A percentile compares a stretch with the other conserved stretches of the same genome.
These are phyloP conservation scores for Characodon lateralis DNA, from an alignment of 2,797 vertebrate genomes.

Conservation along the genomic window DNA sequence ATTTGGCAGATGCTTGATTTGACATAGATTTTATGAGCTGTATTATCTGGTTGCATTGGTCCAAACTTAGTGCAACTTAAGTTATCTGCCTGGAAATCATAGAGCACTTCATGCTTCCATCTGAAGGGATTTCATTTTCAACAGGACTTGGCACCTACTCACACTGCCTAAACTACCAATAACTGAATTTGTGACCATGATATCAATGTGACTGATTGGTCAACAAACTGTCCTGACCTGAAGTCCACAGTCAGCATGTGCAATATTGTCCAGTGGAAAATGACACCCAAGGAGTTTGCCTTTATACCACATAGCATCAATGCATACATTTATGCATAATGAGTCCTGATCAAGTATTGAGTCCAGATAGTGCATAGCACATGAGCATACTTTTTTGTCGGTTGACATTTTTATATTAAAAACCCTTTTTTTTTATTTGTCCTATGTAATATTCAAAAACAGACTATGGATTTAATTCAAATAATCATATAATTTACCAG, in stretches of 20 bases:
- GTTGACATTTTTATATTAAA: neutral
- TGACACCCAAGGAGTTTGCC: neutral
- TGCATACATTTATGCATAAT: neutral
- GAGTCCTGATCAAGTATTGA: neutral
- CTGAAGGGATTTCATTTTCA: neutral
- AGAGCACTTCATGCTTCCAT: neutral
- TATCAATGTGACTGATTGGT: neutral
- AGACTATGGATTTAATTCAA: neutral
- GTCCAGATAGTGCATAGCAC: neutral
- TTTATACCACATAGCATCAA: neutral
- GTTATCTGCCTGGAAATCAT: neutral
- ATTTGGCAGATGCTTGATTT: neutral
- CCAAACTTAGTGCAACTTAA: no score
- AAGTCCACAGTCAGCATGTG: neutral
- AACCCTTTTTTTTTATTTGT: neutral
- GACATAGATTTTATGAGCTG: neutral
- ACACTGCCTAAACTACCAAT: neutral
- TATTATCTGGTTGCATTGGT: neutral
- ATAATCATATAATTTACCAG: neutral
- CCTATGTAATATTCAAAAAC: no score
- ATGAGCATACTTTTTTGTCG: neutral
- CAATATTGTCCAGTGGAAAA: no score
- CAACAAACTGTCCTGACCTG: neutral
- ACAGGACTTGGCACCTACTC: neutral
- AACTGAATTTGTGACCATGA: neutral